phyloP scores from a whole-genome alignment of 2,888 invertebrate species.

The Eurytoma adleriae region DNA sequence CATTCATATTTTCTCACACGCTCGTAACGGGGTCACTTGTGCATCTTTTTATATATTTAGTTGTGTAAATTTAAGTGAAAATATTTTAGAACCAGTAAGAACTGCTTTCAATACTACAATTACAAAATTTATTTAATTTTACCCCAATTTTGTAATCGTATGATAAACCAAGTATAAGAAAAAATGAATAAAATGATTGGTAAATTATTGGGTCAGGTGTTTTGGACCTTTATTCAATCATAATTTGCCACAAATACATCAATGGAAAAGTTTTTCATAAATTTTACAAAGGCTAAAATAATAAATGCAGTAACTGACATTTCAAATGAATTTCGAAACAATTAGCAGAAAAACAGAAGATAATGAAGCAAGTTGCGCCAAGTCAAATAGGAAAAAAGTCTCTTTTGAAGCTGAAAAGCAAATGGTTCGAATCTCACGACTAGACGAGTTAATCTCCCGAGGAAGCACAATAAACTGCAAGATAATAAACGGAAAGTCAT shows the following conservation, averaged over 20 bases:
- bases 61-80: neutral
- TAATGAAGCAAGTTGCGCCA: neutral
- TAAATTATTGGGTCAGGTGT: no score
- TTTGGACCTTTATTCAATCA: neutral
- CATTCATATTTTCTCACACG: slow-evolving; percentile 55
- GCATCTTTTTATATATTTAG: neutral
- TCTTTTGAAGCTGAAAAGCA: slow-evolving; percentile 36
- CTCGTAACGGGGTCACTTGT: slow-evolving; percentile 49
- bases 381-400: slow-evolving; percentile 32
- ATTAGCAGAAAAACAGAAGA: neutral
- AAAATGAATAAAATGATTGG: no score
- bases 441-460: slow-evolving; percentile 72
- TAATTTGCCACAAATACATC: neutral
- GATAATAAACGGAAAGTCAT: slow-evolving; percentile 73
- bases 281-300: neutral
- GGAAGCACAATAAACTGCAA: slow-evolving; percentile 72
- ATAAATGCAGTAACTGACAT: slow-evolving; percentile 15
- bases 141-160: no score
- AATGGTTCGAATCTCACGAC: slow-evolving; percentile 65
- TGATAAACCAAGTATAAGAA: no score
- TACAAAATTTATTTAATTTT: no score
- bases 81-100: no score
- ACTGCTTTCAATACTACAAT: no score
- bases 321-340: neutral
- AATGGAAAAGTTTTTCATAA: slow-evolving; percentile 13